phyloP scores from a whole-genome alignment of 1,140 invertebrate genomes.

The Vollenhovia emeryi region DNA sequence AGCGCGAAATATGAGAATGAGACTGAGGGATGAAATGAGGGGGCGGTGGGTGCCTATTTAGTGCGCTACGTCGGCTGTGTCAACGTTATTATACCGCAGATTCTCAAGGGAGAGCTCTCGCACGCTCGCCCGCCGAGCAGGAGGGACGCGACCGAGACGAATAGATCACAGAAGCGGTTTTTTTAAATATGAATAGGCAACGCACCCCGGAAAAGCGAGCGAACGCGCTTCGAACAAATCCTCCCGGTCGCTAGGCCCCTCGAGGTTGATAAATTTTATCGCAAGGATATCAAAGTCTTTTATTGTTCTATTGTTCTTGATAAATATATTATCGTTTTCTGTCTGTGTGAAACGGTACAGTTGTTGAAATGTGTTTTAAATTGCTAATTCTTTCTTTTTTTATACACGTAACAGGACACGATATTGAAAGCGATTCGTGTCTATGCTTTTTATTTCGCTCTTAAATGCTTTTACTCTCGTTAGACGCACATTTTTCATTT shows the following conservation, averaged over 20 bases:
- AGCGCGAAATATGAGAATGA: conserved; percentile 60
- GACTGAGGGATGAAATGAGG: conserved; percentile 41
- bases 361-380: neutral
- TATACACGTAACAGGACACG: neutral
- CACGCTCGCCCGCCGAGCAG: conserved; percentile 34
- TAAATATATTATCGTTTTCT: neutral
- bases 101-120: conserved; percentile 74
- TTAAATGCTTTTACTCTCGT: neutral
- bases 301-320: neutral
- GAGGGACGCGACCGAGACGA: conserved; percentile 54
- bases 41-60: conserved; percentile 72
- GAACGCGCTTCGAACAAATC: neutral
- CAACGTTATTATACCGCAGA: conserved; percentile 81
- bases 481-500: neutral
- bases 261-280: neutral
- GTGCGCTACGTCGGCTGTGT: conserved; percentile 75
- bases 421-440: neutral
- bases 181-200: conserved; percentile 76
- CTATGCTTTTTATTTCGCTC: neutral
- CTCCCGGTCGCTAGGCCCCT: neutral
- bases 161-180: conserved; percentile 77
- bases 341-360: neutral
- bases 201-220: conserved; percentile 37
- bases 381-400: neutral
- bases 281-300: neutral